phyloP scores from a whole-genome alignment of 2,888 invertebrate genomes.

The Teinopalpus imperialis region DNA sequence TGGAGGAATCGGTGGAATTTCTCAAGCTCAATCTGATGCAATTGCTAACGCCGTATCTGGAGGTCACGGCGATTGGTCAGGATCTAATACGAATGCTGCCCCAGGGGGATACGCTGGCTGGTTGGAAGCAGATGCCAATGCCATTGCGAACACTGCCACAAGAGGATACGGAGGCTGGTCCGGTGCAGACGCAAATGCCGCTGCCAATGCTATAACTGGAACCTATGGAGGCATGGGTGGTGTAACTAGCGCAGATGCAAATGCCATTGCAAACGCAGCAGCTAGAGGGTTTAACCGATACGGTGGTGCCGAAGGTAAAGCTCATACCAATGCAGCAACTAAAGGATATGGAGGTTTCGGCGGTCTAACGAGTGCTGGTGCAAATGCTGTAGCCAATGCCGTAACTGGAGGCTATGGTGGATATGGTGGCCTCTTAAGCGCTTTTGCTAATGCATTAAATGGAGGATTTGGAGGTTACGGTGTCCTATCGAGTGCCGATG shows the following conservation, averaged over 20 bases:
- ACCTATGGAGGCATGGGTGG: slow-evolving; percentile 6
- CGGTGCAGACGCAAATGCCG: slow-evolving; percentile 29
- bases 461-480: slow-evolving; percentile 13
- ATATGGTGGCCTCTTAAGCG: slow-evolving; percentile 15
- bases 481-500: slow-evolving; percentile 22
- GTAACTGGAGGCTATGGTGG: slow-evolving; percentile 19
- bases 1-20: slow-evolving; percentile 18
- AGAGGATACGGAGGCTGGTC: slow-evolving; percentile 22
- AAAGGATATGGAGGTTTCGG: slow-evolving; percentile 18
- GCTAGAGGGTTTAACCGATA: slow-evolving; percentile 14
- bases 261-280: slow-evolving; percentile 9
- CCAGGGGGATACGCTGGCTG: slow-evolving; percentile 23
- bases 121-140: slow-evolving; percentile 25
- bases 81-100: slow-evolving; percentile 22
- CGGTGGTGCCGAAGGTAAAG: slow-evolving; percentile 25
- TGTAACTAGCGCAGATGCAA: neutral
- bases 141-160: slow-evolving; percentile 26
- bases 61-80: slow-evolving; percentile 10
- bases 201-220: slow-evolving; percentile 23
- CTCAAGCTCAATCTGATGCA: slow-evolving; percentile 30
- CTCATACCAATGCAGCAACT: slow-evolving; percentile 18
- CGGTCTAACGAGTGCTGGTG: slow-evolving; percentile 18
- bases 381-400: slow-evolving; percentile 25
- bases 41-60: slow-evolving; percentile 25
- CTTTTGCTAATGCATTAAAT: slow-evolving; percentile 19